phyloP scores from a whole-genome alignment of 53 echinoderm and acorn worm species.

The Paelopatides confundens region DNA sequence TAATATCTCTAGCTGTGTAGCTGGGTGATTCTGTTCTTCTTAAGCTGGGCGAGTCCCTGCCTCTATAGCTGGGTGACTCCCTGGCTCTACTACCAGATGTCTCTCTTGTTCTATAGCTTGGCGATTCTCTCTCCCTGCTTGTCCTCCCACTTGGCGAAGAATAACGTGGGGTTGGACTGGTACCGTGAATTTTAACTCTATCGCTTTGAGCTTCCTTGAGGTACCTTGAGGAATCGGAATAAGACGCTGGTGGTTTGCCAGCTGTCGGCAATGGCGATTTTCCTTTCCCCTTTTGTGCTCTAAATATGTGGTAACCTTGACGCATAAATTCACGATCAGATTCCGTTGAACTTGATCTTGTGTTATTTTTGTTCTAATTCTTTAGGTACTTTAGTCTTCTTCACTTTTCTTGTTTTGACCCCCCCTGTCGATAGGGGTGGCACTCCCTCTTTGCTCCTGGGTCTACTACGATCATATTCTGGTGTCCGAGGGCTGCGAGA shows the following conservation, averaged over 20 bases:
- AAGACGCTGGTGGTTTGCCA: background rate
- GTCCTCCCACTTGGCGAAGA: conserved; percentile 6
- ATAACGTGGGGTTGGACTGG: conserved; percentile 17
- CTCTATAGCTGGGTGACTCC: conserved; percentile 1
- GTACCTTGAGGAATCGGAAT: conserved; percentile 22
- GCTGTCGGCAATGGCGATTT: background rate
- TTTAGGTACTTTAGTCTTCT: conserved; percentile 32
- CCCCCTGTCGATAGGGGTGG: background rate
- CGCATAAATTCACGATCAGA: conserved; percentile 47
- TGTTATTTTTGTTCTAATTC: conserved; percentile 19
- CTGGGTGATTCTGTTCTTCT: conserved; percentile 32
- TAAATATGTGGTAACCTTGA: background rate
- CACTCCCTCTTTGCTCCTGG: background rate
- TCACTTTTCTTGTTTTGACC: background rate
- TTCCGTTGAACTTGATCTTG: conserved; percentile 35
- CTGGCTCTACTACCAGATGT: background rate
- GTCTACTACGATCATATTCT: conserved; percentile 2
- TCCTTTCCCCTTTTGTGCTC: conserved; percentile 7
- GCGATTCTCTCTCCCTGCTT: conserved; percentile 5
- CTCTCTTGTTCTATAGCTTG: conserved; percentile 14
- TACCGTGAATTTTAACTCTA: background rate
- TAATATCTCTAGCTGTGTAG: conserved; percentile 10
- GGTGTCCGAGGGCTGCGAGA: background rate
- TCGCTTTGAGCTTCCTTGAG: conserved; percentile 24
- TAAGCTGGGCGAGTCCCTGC: background rate